Conservation (phyloP, 2,797 vertebrate species). For the Rhinoraja longicauda region DNA sequence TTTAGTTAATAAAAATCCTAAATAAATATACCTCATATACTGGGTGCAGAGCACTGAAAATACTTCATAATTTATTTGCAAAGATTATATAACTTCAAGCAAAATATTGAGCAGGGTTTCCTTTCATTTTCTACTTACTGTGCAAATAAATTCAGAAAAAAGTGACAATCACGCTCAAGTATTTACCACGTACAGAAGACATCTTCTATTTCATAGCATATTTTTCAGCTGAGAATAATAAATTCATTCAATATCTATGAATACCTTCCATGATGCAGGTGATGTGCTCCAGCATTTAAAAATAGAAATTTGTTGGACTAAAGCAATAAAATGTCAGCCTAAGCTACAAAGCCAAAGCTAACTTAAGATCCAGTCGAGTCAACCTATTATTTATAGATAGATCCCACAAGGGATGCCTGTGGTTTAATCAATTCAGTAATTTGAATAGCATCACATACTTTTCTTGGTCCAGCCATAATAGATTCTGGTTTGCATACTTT, state of each 20-base stretch:
- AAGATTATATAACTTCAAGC: background rate
- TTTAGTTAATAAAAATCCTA: background rate
- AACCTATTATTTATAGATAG: constrained; percentile 51
- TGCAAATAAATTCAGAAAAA: background rate
- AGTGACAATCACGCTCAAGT: background rate
- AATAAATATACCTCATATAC: background rate
- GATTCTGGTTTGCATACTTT: constrained; percentile 44
- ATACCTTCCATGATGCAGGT: background rate
- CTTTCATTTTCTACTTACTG: constrained; percentile 11
- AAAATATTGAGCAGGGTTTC: background rate
- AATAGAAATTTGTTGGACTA: background rate
- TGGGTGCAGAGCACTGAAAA: background rate
- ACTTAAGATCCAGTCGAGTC: constrained; percentile 47
- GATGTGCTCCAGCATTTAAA: background rate
- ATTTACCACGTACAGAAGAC: background rate
- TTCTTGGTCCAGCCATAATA: background rate
- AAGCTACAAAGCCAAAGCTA: constrained; percentile 42
- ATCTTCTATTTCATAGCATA: background rate
- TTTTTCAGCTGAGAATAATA: background rate
- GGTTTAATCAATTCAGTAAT: constrained; percentile 45
- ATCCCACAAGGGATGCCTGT: constrained; percentile 41
- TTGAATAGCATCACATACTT: constrained; percentile 40
- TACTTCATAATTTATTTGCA: background rate
- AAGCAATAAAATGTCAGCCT: background rate
- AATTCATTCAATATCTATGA: background rate